A percentile compares a stretch with the other conserved stretches of the same genome.
These are phyloP conservation scores for Calephelis nemesis DNA, from an alignment of 1,140 invertebrate species.

Conservation along the genomic window DNA sequence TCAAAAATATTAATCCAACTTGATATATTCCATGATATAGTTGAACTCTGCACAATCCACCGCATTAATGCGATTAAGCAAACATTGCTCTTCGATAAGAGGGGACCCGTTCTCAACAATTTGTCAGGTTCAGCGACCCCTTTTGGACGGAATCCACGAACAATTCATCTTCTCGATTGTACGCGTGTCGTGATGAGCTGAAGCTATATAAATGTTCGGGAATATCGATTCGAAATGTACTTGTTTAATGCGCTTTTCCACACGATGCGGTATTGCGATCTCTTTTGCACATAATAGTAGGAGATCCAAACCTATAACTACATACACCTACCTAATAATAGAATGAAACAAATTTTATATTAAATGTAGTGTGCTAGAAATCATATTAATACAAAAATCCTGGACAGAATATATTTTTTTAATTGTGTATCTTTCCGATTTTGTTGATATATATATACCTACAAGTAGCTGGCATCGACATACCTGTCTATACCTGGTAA, in stretches of 20 bases:
- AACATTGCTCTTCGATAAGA: slow-evolving; percentile 46
- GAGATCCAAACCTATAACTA: no score
- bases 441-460: no score
- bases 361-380: no score
- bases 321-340: no score
- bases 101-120: slow-evolving; percentile 51
- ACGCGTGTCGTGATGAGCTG: slow-evolving; percentile 40
- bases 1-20: not conserved
- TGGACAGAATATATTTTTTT: no score
- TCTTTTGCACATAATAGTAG: slow-evolving; percentile 35
- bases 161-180: slow-evolving; percentile 54
- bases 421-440: no score
- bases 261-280: slow-evolving; percentile 32
- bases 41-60: slow-evolving; percentile 45
- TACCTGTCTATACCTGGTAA: no score
- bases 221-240: slow-evolving; percentile 47
- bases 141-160: slow-evolving; percentile 50
- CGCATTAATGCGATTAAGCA: slow-evolving; percentile 58
- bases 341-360: no score
- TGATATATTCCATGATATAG: slow-evolving; percentile 23
- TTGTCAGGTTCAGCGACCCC: slow-evolving; percentile 65
- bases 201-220: slow-evolving; percentile 46
- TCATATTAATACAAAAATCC: no score
- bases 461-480: no score
- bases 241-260: slow-evolving; percentile 33